phyloP scores from a whole-genome alignment of 2,797 vertebrate genomes.

The Cichlasoma orientale region DNA sequence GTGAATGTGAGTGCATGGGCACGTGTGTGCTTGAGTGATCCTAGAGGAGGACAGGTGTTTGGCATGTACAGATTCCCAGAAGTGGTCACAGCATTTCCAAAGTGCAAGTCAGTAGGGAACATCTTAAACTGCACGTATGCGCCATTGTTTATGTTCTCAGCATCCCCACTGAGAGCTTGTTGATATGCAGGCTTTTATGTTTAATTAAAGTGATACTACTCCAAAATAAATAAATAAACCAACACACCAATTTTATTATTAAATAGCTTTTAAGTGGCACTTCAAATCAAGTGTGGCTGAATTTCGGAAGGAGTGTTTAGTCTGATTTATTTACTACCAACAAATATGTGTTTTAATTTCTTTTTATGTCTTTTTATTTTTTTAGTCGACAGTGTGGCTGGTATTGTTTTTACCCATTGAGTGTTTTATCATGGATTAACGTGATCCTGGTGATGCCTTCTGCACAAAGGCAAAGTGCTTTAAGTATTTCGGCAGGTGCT shows the following conservation, averaged over 20 bases:
- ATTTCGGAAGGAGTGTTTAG: neutral
- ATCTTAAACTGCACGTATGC: conserved; percentile 7
- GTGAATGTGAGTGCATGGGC: neutral
- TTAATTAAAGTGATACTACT: conserved; percentile 18
- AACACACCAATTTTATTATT: conserved; percentile 3
- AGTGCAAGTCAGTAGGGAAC: neutral
- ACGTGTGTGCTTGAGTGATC: conserved; percentile 19
- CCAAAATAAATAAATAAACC: neutral
- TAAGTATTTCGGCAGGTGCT: neutral
- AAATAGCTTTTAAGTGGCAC: neutral
- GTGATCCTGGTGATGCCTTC: neutral
- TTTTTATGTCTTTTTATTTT: neutral
- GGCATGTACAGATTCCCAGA: conserved; percentile 2
- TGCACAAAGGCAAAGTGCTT: neutral
- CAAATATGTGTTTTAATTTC: neutral
- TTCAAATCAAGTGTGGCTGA: neutral
- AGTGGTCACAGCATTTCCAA: conserved; percentile 21
- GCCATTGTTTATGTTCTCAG: conserved; percentile 1
- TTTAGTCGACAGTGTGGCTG: neutral
- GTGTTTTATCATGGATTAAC: neutral
- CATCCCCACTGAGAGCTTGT: conserved; percentile 6
- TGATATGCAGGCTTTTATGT: conserved; percentile 3
- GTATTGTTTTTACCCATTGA: too few species aligned
- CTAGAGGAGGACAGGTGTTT: conserved; percentile 38
- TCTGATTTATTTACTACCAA: neutral